Evolutionary conservation across 92 coral and sea anemone genomes (phyloP).

Genomic region (Hydrozoanthus gracilis): DNA sequence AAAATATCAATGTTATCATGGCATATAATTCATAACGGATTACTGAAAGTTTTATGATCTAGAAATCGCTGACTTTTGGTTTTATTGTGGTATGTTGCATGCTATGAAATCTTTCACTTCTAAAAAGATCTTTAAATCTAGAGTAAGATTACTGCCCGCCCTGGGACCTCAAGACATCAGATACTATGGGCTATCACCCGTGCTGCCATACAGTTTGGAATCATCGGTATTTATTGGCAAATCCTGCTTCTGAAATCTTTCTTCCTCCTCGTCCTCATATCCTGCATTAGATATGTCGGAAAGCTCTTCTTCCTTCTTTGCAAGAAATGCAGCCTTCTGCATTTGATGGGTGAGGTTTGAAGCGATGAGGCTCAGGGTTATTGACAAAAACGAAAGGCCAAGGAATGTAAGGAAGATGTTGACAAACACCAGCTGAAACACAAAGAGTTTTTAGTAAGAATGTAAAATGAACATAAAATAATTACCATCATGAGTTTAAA

Average conservation of each 20-base stretch:
- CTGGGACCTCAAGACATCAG: too few relatives aligned
- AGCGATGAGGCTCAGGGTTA: slow-evolving; percentile 86
- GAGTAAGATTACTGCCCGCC: too few relatives aligned
- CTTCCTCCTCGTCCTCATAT: slow-evolving; percentile 63
- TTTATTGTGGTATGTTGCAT: too few relatives aligned
- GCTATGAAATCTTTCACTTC: too few relatives aligned
- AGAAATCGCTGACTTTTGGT: too few relatives aligned
- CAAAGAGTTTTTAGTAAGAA: too few relatives aligned
- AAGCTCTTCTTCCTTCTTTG: slow-evolving; percentile 70
- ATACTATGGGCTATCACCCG: slow-evolving; percentile 47
- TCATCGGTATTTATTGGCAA: slow-evolving; percentile 69
- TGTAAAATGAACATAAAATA: too few relatives aligned
- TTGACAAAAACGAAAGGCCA: slow-evolving; percentile 81
- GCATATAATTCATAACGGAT: too few relatives aligned
- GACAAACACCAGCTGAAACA: slow-evolving; percentile 75
- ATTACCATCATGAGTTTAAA: too few relatives aligned
- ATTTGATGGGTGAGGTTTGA: slow-evolving; percentile 83
- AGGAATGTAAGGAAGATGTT: slow-evolving; percentile 74
- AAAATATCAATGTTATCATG: too few relatives aligned
- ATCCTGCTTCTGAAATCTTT: slow-evolving; percentile 18
- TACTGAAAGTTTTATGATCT: too few relatives aligned
- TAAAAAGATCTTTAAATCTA: too few relatives aligned
- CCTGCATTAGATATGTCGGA: slow-evolving; percentile 73
- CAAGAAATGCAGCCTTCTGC: slow-evolving; percentile 77
- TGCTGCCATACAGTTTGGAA: slow-evolving; percentile 83